Base-by-base conservation (phyloP, 2,797 vertebrate genomes). In the Anabas testudineus region DNA sequence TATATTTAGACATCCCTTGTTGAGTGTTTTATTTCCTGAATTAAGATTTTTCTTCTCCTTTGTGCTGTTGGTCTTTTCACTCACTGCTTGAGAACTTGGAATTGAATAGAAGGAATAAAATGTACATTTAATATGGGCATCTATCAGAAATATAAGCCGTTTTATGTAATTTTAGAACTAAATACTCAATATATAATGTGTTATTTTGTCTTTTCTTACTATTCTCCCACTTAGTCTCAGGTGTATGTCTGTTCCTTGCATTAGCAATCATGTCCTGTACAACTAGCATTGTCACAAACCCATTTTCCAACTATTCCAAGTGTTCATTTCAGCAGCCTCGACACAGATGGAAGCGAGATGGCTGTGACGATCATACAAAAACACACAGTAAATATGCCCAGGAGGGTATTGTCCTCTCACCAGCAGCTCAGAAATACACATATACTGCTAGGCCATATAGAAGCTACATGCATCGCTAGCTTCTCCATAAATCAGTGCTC, bases 401-500 rank as follows among this genome's bases (percentile, higher is more conserved):
- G 30, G 30, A 26, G 34, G 51, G 63, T 62, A 19, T 59, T 55
- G 55, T 75, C 54, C 51, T 56, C 52, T 39, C 36, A 39, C 24
- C 51, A 15, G 28, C 68, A 57, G 15, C 34, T 46, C 54, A 69
- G 10, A 70, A 24, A 54, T 43, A 24, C 51, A 63, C 68, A 46
- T 55, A 14, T 6, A 62, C 60, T 49, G 46, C 74, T 34, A 2
- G 59, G 67, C 78, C 45, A 46, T 76, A 78, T 76, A 74, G 53
- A 41, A 21, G 74, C 58, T 67, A 34, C 36, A 32, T 12, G 34
- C 81, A 52, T 74, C 83, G 37, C 60, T 28, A 30, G 63, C 68
- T 62, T 18, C 42, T 51, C 62, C 78, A 88, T 87, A 71, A 87
- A 90, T 91, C 88, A 88, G 3, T 59, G 76, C 49, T 56, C 65